phyloP scores from a whole-genome alignment of 2,888 invertebrate species.

The Spodoptera littoralis region DNA sequence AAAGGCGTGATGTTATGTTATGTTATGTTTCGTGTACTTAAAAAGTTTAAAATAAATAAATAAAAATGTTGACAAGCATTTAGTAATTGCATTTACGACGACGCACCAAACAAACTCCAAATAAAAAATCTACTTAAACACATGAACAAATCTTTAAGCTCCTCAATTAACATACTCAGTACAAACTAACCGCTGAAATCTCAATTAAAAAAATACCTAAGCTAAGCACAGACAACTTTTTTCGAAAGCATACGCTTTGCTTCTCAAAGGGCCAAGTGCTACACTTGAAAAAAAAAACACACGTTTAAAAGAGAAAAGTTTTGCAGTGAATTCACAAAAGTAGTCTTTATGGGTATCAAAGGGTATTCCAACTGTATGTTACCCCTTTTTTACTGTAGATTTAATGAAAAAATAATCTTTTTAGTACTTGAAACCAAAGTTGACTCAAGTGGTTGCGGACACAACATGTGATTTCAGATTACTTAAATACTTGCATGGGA shows the following conservation, averaged over 20 bases:
- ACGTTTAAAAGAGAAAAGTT: slow-evolving; percentile 52
- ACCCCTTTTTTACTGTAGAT: too few relatives aligned
- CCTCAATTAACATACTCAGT: too few relatives aligned
- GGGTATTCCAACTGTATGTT: slow-evolving; percentile 30
- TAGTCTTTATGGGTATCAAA: slow-evolving; percentile 54
- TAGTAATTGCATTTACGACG: too few relatives aligned
- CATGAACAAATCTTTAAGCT: not conserved
- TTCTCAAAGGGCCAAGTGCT: slow-evolving; percentile 40
- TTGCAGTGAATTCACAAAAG: slow-evolving; percentile 62
- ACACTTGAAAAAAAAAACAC: slow-evolving; percentile 49
- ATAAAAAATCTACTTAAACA: slow-evolving; percentile 1
- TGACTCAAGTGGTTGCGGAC: too few relatives aligned
- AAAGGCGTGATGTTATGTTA: too few relatives aligned
- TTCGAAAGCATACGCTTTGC: slow-evolving; percentile 21
- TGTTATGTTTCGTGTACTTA: too few relatives aligned
- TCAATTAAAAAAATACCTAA: slow-evolving; percentile 25
- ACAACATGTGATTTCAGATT: too few relatives aligned
- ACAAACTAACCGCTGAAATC: slow-evolving; percentile 1
- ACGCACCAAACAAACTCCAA: not conserved
- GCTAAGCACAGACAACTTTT: slow-evolving; percentile 18
- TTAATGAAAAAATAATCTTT: too few relatives aligned
- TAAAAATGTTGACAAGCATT: too few relatives aligned
- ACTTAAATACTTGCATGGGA: too few relatives aligned
- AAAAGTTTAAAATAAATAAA: too few relatives aligned
- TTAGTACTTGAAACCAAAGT: too few relatives aligned